Evolutionary conservation across 2,888 invertebrate genomes (phyloP), one percentile per base, ranked within the genome.

Genomic region (Dryococelus australis): DNA sequence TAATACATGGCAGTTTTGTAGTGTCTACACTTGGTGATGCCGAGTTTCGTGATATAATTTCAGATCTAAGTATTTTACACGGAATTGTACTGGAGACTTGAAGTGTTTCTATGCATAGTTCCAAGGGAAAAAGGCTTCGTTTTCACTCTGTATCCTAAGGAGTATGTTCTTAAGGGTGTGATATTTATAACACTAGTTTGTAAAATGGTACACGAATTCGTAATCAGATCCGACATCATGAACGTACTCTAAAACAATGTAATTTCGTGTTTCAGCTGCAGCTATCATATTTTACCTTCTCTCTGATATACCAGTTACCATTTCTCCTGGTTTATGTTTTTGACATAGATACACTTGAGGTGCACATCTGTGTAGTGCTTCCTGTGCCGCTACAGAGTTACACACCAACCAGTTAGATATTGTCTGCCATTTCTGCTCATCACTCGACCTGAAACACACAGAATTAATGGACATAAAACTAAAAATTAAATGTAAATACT

Each of bases 121-220:
- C n/a, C 28, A 27, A 16, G 3, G 4, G 28, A 9, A 13, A 28
- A 27, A 27, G 26, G 13, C 80, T 80, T 80, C 1, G n/a, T 80
- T 80, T 80, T 80, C 80, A 27, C 80, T 9, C 13, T 80, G 26
- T 80, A 27, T 80, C 13, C 28, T 80, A n/a, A 80, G 80, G 13
- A 80, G 28, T 80, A 26, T 80, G 10, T 80, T 80, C 80, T n/a
- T 80, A 27, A 80, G 80, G 13, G n/a, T 80, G 80, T 80, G n/a
- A 28, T 13, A 80, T 80, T 80, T 24, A 80, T 80, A 80, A n/a
- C 28, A 80, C 24, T 2, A 4, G 28, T 80, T 80, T 80, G 80
- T 27, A 80, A 13, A 80, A 80, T n/a, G 24, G 13, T 80, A 24
- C 28, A 80, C n/a, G 26, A 80, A 80, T 28, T 80, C 80, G 28